These are phyloP conservation scores for Clarias batrachus DNA, from an alignment of 2,113 vertebrate species.

Conservation along the genomic window DNA sequence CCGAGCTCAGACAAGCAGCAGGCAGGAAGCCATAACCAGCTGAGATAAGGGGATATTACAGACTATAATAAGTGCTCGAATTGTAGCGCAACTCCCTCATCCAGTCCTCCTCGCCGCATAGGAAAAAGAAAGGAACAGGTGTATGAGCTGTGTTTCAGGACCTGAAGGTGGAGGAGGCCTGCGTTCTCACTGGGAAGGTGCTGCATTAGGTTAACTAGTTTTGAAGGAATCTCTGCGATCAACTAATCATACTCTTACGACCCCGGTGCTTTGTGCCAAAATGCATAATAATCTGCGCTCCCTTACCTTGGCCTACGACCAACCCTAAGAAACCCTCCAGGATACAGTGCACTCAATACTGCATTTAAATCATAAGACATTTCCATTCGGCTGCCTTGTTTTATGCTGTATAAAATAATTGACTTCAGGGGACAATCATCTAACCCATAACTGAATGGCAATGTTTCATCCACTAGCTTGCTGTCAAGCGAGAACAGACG, in stretches of 20 bases:
- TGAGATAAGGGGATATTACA: background rate
- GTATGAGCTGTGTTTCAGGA: background rate
- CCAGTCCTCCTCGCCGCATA: background rate
- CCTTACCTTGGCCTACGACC: background rate
- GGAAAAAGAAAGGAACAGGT: background rate
- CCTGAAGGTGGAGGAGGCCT: background rate
- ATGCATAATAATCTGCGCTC: conserved; percentile 30
- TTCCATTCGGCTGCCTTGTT: conserved; percentile 6
- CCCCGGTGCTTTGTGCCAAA: conserved; percentile 24
- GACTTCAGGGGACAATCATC: conserved; percentile 19
- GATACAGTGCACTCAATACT: background rate
- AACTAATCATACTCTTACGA: conserved; percentile 32
- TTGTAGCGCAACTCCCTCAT: conserved; percentile 14
- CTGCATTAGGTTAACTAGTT: conserved; percentile 33
- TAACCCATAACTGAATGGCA: conserved; percentile 9
- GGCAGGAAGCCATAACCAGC: conserved; percentile 9
- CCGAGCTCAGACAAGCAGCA: conserved; percentile 11
- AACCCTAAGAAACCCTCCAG: background rate
- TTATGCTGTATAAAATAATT: conserved; percentile 14
- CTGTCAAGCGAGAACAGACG: background rate
- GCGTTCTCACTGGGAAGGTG: conserved; percentile 1
- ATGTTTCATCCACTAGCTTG: background rate
- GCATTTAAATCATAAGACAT: background rate
- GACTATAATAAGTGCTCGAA: background rate
- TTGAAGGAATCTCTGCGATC: conserved; percentile 1